phyloP scores from a whole-genome alignment of 2,113 vertebrate species.

The Rhea americana region DNA sequence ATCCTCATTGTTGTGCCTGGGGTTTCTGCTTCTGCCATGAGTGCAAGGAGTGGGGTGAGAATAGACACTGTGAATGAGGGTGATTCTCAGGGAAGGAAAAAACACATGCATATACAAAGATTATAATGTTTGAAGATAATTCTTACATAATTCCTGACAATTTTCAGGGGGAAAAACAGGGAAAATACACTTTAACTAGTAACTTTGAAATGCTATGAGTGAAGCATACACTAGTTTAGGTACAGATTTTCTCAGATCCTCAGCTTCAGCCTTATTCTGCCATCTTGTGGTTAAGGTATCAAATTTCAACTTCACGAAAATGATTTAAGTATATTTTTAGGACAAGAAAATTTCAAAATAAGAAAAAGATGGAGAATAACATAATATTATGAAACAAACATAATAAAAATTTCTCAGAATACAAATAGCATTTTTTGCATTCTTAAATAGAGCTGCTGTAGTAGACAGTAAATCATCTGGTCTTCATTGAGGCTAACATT shows the following conservation, averaged over 20 bases:
- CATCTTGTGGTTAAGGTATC: constrained; percentile 64
- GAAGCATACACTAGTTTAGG: fast-evolving
- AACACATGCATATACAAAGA: fast-evolving
- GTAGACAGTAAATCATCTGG: background rate
- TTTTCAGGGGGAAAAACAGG: fast-evolving
- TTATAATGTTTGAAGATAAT: fast-evolving
- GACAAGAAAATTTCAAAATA: background rate
- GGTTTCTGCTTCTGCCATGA: background rate
- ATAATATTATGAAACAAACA: background rate
- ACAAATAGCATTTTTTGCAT: background rate
- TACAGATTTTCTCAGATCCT: background rate
- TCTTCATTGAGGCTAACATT: fast-evolving
- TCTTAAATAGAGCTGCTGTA: background rate
- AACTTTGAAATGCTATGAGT: background rate
- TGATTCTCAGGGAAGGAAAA: background rate
- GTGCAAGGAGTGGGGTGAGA: background rate
- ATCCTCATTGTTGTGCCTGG: fast-evolving
- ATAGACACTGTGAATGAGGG: background rate
- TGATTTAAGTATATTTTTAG: fast-evolving
- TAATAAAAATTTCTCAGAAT: background rate
- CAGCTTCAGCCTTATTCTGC: constrained; percentile 61
- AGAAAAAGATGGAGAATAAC: fast-evolving
- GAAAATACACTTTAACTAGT: background rate
- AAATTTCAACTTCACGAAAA: background rate
- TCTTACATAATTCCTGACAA: background rate